Base-by-base conservation (phyloP, 2,888 invertebrate species). In the Nomada hirtipes region DNA sequence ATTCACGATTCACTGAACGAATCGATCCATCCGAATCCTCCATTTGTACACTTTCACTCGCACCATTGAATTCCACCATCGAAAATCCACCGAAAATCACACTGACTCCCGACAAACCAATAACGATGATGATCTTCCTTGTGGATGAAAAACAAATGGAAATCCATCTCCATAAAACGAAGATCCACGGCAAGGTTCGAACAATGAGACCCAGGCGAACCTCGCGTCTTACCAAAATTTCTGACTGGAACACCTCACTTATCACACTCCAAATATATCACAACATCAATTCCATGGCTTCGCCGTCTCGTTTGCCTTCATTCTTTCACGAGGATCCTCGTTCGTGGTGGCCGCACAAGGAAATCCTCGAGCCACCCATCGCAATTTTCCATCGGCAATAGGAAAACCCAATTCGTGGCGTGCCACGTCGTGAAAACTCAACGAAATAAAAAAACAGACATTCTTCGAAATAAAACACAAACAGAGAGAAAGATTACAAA, bases 21-120 rank as follows among this genome's bases (percentile, higher is more conserved):
- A 74, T 50, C 47, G 42, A 36, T 29, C 18, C 52, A 20, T 23
- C n/a, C 55, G n/a, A 47, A 47, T 44, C 55, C 2, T 55, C 42
- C 52, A n/a, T 11, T 64, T 47, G 2, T 44, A 53, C 81, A 81
- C 79, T 71, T 26, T 63, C 82, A 72, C 65, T 63, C 70, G n/a
- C 59, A 36, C 68, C 10, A 23, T 13, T 11, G 42, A 76, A 57
- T 63, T 57, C 15, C 70, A 70, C 42, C 53, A 65, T 75, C 42
- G 29, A 15, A 47, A 13, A 23, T 23, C 53, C 68, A 42, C 42
- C 29, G 13, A 18, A 53, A 64, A 68, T 50, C 67, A 61, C 80
- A 47, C 36, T 57, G 7, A 57, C n/a, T 9, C 18, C 36, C 36
- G 36, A 36, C 36, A 36, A 36, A 36, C 36, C 36, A 36, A 36